A percentile compares a stretch with the other conserved stretches of the same genome.
These are phyloP conservation scores for Acanthoscelides obtectus DNA, from an alignment of 2,888 invertebrate species.

Conservation along the genomic window DNA sequence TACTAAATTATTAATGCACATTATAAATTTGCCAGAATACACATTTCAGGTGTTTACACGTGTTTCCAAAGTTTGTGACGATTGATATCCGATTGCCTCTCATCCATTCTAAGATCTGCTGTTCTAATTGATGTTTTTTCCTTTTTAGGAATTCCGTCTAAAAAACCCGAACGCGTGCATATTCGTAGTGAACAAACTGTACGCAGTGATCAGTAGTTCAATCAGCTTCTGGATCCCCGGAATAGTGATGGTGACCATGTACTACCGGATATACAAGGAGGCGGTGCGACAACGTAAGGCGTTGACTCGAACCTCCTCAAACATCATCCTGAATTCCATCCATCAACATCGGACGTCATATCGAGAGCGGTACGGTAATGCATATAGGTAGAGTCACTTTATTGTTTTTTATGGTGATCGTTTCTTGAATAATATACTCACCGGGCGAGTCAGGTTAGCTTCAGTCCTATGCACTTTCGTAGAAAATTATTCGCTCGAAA, in stretches of 20 bases:
- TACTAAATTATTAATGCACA: too few relatives aligned
- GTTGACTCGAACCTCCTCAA: slow-evolving; percentile 78
- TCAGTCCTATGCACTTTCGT: too few relatives aligned
- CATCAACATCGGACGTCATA: slow-evolving; percentile 77
- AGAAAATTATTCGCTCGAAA: too few relatives aligned
- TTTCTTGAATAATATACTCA: too few relatives aligned
- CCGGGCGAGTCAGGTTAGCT: too few relatives aligned
- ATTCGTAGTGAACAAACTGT: slow-evolving; percentile 82
- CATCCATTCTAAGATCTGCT: too few relatives aligned
- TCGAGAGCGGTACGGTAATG: slow-evolving; percentile 27
- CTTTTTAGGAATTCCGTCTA: slow-evolving; percentile 45
- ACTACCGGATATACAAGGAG: slow-evolving; percentile 78
- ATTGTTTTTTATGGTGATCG: too few relatives aligned
- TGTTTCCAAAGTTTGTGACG: too few relatives aligned
- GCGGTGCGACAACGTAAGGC: slow-evolving; percentile 80
- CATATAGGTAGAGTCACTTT: neutral
- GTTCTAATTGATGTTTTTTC: neutral
- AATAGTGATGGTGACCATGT: slow-evolving; percentile 88
- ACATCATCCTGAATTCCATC: slow-evolving; percentile 78
- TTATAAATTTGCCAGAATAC: too few relatives aligned
- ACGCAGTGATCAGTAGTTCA: slow-evolving; percentile 83
- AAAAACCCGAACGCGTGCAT: slow-evolving; percentile 71
- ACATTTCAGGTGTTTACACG: too few relatives aligned
- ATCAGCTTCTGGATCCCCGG: slow-evolving; percentile 93
- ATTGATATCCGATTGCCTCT: too few relatives aligned